Evolutionary conservation across 2,797 vertebrate species (phyloP).

Genomic region (Acanthis flammea): DNA sequence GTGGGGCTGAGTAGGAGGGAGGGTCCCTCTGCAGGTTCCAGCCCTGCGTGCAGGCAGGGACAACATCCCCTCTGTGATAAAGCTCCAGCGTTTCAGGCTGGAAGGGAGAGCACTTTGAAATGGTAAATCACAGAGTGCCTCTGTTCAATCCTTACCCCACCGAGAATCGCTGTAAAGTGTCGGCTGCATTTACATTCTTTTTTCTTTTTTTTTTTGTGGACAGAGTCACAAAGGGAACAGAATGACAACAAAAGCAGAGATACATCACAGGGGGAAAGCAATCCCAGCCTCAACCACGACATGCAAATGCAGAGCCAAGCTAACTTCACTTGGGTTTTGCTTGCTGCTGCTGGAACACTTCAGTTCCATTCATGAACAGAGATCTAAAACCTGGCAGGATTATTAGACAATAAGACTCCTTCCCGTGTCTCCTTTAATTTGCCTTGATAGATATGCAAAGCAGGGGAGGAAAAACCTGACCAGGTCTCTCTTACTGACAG

Average conservation of each 20-base stretch:
- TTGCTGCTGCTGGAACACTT: neutral
- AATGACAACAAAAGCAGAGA: conserved; percentile 1
- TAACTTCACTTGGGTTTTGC: neutral
- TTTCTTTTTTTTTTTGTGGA: neutral
- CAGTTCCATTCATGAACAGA: neutral
- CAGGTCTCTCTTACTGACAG: conserved; percentile 44
- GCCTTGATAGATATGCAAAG: conserved; percentile 48
- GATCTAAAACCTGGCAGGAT: neutral
- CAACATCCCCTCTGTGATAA: conserved; percentile 5
- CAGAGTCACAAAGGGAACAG: neutral
- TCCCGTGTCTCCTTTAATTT: conserved; percentile 51
- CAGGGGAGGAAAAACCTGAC: conserved; percentile 2
- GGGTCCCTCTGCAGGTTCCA: neutral
- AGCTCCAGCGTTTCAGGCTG: neutral
- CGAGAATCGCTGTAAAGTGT: neutral
- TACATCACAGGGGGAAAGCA: neutral
- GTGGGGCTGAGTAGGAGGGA: neutral
- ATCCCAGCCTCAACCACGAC: neutral
- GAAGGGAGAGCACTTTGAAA: conserved; percentile 25
- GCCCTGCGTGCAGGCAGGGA: neutral
- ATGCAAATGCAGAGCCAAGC: neutral
- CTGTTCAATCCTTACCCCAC: neutral
- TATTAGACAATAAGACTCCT: conserved; percentile 37
- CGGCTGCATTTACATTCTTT: neutral
- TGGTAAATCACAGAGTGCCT: neutral